Evolutionary conservation across 2,113 vertebrate genomes (phyloP), one percentile per base, ranked within the genome.

Genomic region (Ramphastos sulfuratus): DNA sequence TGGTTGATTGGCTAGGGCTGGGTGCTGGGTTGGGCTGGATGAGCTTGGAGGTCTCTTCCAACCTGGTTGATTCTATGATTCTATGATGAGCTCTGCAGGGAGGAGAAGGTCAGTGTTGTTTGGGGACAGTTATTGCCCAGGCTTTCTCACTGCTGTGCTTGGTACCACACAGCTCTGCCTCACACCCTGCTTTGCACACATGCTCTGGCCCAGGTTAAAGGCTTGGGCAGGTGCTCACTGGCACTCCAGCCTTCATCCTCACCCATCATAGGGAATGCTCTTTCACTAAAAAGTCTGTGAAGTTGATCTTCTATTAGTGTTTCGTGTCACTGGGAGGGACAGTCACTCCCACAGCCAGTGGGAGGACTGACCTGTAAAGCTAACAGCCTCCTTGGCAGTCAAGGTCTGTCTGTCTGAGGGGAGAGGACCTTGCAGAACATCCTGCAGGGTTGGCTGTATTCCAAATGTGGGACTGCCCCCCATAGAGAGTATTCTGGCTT

Each of bases 41-140:
- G n/a, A n/a, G n/a, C n/a, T n/a, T n/a, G n/a, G n/a, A n/a, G n/a
- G n/a, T n/a, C n/a, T n/a, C n/a, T n/a, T n/a, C n/a, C n/a, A n/a
- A n/a, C n/a, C n/a, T n/a, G n/a, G n/a, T n/a, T n/a, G n/a, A n/a
- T n/a, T n/a, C n/a, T n/a, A n/a, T n/a, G n/a, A n/a, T n/a, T n/a
- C n/a, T n/a, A n/a, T n/a, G n/a, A n/a, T n/a, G n/a, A n/a, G n/a
- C n/a, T n/a, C n/a, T n/a, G n/a, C n/a, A n/a, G n/a, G n/a, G n/a
- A n/a, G n/a, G n/a, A n/a, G n/a, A n/a, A n/a, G 37, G 37, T 37
- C 37, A 27, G n/a, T 0, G 0, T 16, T 33, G 12, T 78, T 37
- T 89, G 25, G 31, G 39, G 54, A 56, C 10, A 28, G 31, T 52
- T 74, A 18, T 12, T 46, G 58, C 13, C 37, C 4, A 2, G 54